A percentile compares a stretch with the other conserved stretches of the same genome.
phyloP scores from a whole-genome alignment of 1,140 invertebrate genomes.

The Drosophila setifemur region DNA sequence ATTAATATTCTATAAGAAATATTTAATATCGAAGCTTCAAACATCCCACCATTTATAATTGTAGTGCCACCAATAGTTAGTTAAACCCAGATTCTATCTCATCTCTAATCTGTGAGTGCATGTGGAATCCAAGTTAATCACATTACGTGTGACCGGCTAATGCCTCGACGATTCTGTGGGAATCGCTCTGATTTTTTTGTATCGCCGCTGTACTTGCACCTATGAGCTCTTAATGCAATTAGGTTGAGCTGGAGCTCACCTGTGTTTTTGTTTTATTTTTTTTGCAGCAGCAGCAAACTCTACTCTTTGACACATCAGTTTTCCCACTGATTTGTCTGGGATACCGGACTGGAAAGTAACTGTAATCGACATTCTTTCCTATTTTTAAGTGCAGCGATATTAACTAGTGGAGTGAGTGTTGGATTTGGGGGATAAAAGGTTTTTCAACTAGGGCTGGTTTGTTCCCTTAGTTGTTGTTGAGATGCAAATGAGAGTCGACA shows the following conservation, averaged over 20 bases:
- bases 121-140: slow-evolving; percentile 50
- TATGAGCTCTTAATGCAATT: slow-evolving; percentile 71
- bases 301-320: slow-evolving; percentile 40
- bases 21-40: not conserved
- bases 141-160: slow-evolving; percentile 50
- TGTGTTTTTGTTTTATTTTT: slow-evolving; percentile 7
- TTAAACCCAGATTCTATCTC: not conserved
- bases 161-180: slow-evolving; percentile 67
- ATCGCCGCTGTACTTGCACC: slow-evolving; percentile 37
- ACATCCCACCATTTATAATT: slow-evolving; percentile 20
- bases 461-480: slow-evolving; percentile 5
- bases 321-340: slow-evolving; percentile 28
- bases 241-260: slow-evolving; percentile 25
- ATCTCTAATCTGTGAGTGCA: slow-evolving; percentile 4
- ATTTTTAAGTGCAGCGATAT: slow-evolving; percentile 18
- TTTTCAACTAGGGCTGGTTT: slow-evolving; percentile 12
- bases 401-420: slow-evolving; percentile 35
- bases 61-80: not conserved
- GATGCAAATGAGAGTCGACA: slow-evolving; percentile 44
- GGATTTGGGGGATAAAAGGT: slow-evolving; percentile 22
- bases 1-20: not conserved
- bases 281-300: slow-evolving; percentile 19
- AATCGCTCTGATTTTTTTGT: slow-evolving; percentile 72
- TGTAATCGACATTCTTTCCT: slow-evolving; percentile 43
- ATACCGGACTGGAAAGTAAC: slow-evolving; percentile 33